A percentile compares a stretch with the other conserved stretches of the same genome.
Evolutionary conservation across 2,888 invertebrate genomes (phyloP).

Genomic region (Stenodera caucasica): DNA sequence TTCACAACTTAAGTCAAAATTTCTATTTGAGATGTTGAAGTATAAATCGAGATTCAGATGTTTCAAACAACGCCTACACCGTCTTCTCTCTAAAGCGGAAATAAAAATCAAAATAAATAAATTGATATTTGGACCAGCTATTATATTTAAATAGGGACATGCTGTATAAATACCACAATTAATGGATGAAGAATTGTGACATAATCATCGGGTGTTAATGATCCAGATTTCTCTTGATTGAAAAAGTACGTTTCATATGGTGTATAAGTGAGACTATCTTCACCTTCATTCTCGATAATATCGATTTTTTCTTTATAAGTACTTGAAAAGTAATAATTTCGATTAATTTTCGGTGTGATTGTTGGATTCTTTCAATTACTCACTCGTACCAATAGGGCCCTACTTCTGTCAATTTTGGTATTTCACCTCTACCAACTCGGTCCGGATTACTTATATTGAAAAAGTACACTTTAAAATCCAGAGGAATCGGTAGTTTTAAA

Average conservation of each 20-base stretch:
- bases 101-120: no score
- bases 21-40: no score
- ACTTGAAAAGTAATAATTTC: conserved; percentile 56
- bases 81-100: no score
- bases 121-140: conserved; percentile 45
- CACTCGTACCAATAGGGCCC: conserved; percentile 80
- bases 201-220: conserved; percentile 75
- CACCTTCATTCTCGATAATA: conserved; percentile 69
- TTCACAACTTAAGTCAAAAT: no score
- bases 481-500: conserved; percentile 69
- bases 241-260: conserved; percentile 70
- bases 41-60: no score
- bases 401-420: conserved; percentile 69
- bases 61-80: no score
- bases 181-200: conserved; percentile 71
- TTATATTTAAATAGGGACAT: conserved; percentile 34
- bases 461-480: conserved; percentile 72
- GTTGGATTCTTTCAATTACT: conserved; percentile 45
- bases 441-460: conserved; percentile 77
- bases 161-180: conserved; percentile 67
- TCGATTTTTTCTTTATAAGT: conserved; percentile 82
- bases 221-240: conserved; percentile 65
- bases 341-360: neutral
- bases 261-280: conserved; percentile 74
- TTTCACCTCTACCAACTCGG: conserved; percentile 66